Base-by-base conservation (phyloP, 2,113 vertebrate species). In the Spea multiplicata region DNA sequence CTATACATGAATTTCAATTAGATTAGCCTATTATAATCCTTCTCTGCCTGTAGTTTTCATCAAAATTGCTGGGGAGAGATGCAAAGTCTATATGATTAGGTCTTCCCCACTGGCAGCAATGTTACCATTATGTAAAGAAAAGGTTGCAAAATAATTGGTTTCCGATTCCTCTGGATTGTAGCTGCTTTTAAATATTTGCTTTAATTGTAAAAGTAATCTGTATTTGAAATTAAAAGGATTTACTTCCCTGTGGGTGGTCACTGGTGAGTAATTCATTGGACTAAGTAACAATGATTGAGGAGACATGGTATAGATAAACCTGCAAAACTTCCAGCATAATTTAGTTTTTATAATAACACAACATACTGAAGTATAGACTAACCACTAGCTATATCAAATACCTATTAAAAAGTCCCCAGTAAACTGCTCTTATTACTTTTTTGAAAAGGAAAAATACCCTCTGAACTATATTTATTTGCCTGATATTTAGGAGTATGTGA, bases 1-100 rank as follows among this genome's bases (percentile, higher is more conserved):
- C 61, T 80, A 81, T 84, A 88, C 85, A 89, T 87, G 87, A 91
- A 92, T 92, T 92, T 90, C 86, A 91, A 88, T 91, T 85, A 91
- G 85, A 55, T 87, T 46, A 83, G 88, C 49, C 87, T 78, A 82
- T 90, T 90, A 87, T 87, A 90, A 89, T 89, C 86, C 86, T 53
- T 86, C 82, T 92, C 84, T 84, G 88, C 88, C 90, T 88, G 87
- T 87, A 91, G 88, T 90, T 89, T 89, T 87, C 88, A 88, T 90
- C 85, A 88, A 85, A 90, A 88, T 88, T 87, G 65, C 83, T 83
- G 73, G 82, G 81, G 89, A 89, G 73, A 83, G 75, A 81, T 83
- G 81, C 84, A 76, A 75, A 89, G 84, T 66, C 57, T 83, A 16
- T 80, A 83, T 84, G 85, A 85, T 85, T 16, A 5, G 76, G 84